Evolutionary conservation across 2,113 vertebrate genomes (phyloP).

Genomic region (Dermatemys mawii): DNA sequence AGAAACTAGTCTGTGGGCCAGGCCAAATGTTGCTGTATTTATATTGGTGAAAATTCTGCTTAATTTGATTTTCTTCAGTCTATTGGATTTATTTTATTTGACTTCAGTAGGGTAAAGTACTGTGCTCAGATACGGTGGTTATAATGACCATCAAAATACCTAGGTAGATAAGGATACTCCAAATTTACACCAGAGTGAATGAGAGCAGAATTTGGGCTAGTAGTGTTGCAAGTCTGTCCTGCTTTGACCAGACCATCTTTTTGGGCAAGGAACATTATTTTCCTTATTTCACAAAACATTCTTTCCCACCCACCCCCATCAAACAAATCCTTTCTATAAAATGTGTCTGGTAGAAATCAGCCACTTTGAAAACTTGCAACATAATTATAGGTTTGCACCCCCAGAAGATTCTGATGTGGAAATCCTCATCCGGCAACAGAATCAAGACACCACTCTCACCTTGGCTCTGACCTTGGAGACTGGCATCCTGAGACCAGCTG

Average conservation of each 20-base stretch:
- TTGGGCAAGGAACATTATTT: background rate
- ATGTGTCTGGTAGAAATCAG: background rate
- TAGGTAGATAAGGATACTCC: background rate
- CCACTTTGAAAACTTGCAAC: background rate
- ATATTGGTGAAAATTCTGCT: background rate
- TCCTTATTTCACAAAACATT: background rate
- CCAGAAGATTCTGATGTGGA: background rate
- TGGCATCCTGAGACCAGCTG: background rate
- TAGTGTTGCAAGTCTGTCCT: background rate
- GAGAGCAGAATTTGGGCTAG: background rate
- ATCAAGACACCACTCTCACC: background rate
- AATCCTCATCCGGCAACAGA: background rate
- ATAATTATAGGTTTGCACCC: background rate
- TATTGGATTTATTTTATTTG: background rate
- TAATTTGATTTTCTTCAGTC: background rate
- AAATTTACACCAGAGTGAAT: background rate
- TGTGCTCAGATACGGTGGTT: background rate
- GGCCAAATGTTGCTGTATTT: background rate
- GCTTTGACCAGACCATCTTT: background rate
- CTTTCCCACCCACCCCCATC: background rate
- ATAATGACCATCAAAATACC: background rate
- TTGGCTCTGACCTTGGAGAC: background rate
- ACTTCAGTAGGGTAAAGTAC: background rate
- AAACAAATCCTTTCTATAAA: background rate
- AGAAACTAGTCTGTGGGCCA: background rate